These are phyloP conservation scores for Lepidurus couesii DNA, from an alignment of 1,140 invertebrate species.

Conservation along the genomic window DNA sequence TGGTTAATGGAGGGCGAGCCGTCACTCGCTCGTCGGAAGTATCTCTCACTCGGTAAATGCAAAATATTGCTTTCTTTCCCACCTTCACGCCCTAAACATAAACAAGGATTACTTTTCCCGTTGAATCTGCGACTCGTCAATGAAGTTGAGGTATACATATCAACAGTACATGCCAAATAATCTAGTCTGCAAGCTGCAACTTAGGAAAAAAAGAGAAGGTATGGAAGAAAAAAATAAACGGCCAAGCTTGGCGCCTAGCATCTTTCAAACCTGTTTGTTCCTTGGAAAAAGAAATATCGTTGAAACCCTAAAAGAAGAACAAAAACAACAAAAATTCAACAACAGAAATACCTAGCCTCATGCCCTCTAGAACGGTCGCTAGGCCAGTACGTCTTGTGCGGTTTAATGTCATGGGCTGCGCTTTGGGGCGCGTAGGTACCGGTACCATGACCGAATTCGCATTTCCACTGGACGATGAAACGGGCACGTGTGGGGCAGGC, in stretches of 20 bases:
- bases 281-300: no score
- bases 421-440: constrained; percentile 35
- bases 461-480: constrained; percentile 23
- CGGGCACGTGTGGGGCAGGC: constrained; percentile 20
- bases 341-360: constrained; percentile 29
- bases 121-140: neutral
- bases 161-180: neutral
- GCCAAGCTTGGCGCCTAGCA: neutral
- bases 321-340: constrained; percentile 10
- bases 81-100: constrained; percentile 30
- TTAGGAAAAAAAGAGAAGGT: neutral
- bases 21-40: constrained; percentile 74
- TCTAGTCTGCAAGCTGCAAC: neutral
- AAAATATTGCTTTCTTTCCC: constrained; percentile 27
- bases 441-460: constrained; percentile 33
- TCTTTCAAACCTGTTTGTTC: no score
- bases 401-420: constrained; percentile 34
- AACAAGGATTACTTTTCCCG: neutral
- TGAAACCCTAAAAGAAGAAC: neutral
- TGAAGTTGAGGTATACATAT: no score
- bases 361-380: constrained; percentile 33
- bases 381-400: constrained; percentile 34
- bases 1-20: constrained; percentile 54
- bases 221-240: neutral
- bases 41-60: constrained; percentile 26